phyloP scores from a whole-genome alignment of 2,888 invertebrate species.

The Brachyopa scutellaris region DNA sequence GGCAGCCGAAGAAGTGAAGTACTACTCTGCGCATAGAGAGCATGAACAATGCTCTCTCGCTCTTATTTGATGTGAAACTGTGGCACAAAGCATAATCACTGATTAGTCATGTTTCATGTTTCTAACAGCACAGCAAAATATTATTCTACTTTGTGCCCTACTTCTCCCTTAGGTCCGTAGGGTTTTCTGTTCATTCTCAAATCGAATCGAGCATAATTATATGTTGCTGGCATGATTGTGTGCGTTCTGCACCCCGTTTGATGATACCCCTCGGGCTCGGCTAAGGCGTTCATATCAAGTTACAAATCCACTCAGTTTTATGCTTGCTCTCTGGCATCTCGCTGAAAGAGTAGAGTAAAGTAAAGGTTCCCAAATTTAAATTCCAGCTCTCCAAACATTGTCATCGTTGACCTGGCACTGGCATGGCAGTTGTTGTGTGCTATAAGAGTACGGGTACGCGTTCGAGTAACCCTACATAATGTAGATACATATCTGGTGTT shows the following conservation, averaged over 20 bases:
- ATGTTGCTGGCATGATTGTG: constrained; percentile 9
- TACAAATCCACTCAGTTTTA: constrained; percentile 40
- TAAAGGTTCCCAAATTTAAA: background rate
- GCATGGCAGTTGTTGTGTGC: constrained; percentile 30
- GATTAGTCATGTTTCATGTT: too few species aligned
- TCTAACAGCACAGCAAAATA: constrained; percentile 20
- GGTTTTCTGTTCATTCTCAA: constrained; percentile 16
- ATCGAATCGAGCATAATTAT: constrained; percentile 7
- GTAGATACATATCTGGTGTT: constrained; percentile 9
- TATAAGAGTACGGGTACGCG: background rate
- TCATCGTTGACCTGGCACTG: constrained; percentile 18
- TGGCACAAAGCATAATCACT: constrained; percentile 43
- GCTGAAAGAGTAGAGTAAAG: background rate
- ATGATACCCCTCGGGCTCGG: constrained; percentile 16
- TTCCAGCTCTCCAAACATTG: constrained; percentile 40
- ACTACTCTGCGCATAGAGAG: constrained; percentile 32
- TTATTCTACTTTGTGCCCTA: constrained; percentile 42
- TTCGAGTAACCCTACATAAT: too few species aligned
- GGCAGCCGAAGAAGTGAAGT: background rate
- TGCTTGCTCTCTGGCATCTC: constrained; percentile 10
- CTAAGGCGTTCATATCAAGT: constrained; percentile 39
- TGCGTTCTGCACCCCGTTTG: background rate
- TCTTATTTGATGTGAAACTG: background rate
- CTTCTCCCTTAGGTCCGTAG: constrained; percentile 32
- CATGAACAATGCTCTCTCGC: background rate